Evolutionary conservation across 2,797 vertebrate genomes (phyloP).

Genomic region (Oceanodroma leucorhoa): DNA sequence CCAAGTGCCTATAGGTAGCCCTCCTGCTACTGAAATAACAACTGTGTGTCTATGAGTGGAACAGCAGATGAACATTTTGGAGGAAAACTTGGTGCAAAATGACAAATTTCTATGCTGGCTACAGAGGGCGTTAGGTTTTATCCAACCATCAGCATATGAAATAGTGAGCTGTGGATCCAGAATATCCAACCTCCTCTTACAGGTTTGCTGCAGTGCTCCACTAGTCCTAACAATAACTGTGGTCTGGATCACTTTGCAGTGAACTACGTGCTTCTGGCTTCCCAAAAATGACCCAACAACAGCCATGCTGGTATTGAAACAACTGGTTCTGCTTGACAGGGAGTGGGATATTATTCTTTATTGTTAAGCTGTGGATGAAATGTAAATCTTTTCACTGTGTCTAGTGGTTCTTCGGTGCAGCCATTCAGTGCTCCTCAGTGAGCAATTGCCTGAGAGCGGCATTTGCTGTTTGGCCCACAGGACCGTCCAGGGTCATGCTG

Average conservation of each 20-base stretch:
- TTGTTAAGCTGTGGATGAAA: neutral
- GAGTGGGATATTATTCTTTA: neutral
- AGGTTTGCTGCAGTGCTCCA: neutral
- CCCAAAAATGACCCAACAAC: neutral
- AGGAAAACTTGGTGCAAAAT: neutral
- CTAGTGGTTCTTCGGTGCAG: neutral
- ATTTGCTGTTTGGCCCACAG: neutral
- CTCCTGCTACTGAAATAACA: neutral
- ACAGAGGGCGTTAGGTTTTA: neutral
- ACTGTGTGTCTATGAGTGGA: neutral
- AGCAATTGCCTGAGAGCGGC: accelerated
- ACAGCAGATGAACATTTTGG: neutral
- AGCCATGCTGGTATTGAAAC: conserved; percentile 1
- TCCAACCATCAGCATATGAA: neutral
- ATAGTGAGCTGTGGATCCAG: neutral
- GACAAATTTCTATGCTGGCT: neutral
- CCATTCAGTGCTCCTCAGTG: accelerated
- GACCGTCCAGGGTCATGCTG: neutral
- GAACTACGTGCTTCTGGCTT: neutral
- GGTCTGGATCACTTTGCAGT: neutral
- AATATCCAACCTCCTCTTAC: neutral
- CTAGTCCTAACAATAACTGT: neutral
- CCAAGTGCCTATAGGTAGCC: neutral
- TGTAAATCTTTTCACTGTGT: neutral
- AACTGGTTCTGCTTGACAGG: neutral